phyloP scores from a whole-genome alignment of 2,113 vertebrate genomes.

The Lota lota region DNA sequence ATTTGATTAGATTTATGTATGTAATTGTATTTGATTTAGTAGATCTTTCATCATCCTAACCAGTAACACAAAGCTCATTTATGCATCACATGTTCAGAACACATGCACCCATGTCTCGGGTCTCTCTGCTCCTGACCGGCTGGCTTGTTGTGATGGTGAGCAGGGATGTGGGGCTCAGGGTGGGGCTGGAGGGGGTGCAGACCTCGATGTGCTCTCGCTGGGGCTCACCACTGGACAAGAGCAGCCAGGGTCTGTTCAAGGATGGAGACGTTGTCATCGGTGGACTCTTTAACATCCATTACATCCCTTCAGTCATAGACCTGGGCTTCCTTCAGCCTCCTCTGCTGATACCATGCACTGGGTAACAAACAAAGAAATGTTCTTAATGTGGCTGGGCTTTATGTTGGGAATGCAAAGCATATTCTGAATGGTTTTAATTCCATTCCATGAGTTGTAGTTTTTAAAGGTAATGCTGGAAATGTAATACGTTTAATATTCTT shows the following conservation, averaged over 20 bases:
- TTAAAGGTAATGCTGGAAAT: too few relatives aligned
- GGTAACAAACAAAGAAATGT: slow-evolving; percentile 39
- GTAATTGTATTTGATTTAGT: too few relatives aligned
- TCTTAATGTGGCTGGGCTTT: background rate
- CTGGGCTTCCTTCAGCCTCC: slow-evolving; percentile 46
- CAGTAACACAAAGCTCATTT: background rate
- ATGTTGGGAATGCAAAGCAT: too few relatives aligned
- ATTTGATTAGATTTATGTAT: too few relatives aligned
- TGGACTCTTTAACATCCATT: slow-evolving; percentile 60
- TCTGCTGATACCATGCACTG: slow-evolving; percentile 40
- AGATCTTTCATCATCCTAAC: too few relatives aligned
- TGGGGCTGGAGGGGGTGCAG: slow-evolving; percentile 25
- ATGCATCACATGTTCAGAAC: slow-evolving; percentile 9
- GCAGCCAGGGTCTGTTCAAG: slow-evolving; percentile 51
- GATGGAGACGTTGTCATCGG: slow-evolving; percentile 68
- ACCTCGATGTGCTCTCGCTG: slow-evolving; percentile 49
- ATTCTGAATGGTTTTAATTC: too few relatives aligned
- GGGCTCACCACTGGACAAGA: slow-evolving; percentile 9
- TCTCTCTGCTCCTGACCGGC: slow-evolving; percentile 26
- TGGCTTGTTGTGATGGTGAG: slow-evolving; percentile 35
- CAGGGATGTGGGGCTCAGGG: slow-evolving; percentile 37
- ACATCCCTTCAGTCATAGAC: slow-evolving; percentile 29
- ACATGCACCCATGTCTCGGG: slow-evolving; percentile 31
- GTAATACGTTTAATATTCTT: too few relatives aligned
- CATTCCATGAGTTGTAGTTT: too few relatives aligned